Percentiles rank a stretch among this genome's conserved stretches.
Evolutionary conservation across 1,140 invertebrate genomes (phyloP).

Genomic region (Hormaphis cornu): DNA sequence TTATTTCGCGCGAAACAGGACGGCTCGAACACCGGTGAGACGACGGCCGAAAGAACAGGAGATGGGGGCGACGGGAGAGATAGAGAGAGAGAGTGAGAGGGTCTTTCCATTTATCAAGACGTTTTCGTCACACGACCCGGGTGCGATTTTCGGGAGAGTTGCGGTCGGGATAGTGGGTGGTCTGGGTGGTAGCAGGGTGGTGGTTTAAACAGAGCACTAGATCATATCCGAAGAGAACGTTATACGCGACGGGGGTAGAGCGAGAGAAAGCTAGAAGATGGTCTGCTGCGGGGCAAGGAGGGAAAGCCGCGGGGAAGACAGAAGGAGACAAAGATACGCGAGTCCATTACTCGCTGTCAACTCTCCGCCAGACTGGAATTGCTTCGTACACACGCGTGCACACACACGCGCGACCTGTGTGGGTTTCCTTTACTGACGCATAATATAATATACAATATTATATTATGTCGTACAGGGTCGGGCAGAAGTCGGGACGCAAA

Average conservation of each 20-base stretch:
- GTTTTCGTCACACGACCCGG: conserved; percentile 4
- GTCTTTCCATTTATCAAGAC: conserved; percentile 28
- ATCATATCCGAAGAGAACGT: conserved; percentile 21
- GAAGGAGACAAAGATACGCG: neutral
- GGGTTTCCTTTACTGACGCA: neutral
- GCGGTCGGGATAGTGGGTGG: no score
- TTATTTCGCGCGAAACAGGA: no score
- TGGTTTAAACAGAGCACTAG: conserved; percentile 23
- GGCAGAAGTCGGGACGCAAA: no score
- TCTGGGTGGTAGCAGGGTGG: neutral
- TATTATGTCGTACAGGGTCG: no score
- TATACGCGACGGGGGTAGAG: neutral
- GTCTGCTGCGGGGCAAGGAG: neutral
- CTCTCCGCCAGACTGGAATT: conserved; percentile 20
- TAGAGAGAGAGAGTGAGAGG: no score
- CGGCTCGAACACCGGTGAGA: no score
- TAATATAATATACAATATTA: conserved; percentile 1
- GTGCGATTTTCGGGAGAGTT: no score
- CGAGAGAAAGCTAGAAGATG: neutral
- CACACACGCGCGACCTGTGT: no score
- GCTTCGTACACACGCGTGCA: conserved; percentile 3
- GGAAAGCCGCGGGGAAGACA: neutral
- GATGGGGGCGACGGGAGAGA: neutral
- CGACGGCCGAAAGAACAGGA: no score
- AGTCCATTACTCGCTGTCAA: conserved; percentile 31